Conservation (phyloP, 2,113 vertebrate genomes). For the Ranitomeya imitator region DNA sequence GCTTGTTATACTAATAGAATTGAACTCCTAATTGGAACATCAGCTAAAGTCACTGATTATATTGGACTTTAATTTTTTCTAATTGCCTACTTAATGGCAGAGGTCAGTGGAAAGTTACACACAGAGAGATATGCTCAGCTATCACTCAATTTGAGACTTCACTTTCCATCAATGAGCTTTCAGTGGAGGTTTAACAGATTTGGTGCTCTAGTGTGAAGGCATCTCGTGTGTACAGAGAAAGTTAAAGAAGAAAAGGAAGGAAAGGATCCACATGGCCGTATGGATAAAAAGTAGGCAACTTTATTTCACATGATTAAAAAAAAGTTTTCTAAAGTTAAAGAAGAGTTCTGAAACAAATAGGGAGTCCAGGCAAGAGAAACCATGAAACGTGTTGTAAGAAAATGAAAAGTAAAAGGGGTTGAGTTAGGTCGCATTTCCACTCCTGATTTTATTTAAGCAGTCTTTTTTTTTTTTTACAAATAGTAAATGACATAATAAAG, state of each 20-base stretch:
- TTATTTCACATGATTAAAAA: too few species aligned
- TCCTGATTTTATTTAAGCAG: too few species aligned
- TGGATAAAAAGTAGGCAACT: too few species aligned
- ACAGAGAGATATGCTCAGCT: constrained; percentile 36
- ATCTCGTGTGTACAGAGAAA: neutral
- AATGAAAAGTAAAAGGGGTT: neutral
- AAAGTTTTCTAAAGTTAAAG: too few species aligned
- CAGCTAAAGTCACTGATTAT: constrained; percentile 53
- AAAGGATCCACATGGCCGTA: too few species aligned
- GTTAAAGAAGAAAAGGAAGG: too few species aligned
- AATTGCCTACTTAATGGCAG: constrained; percentile 57
- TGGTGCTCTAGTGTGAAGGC: neutral
- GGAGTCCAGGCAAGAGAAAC: neutral
- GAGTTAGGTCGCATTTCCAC: too few species aligned
- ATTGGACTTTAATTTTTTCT: constrained; percentile 59
- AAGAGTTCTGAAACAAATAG: neutral
- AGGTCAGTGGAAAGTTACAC: constrained; percentile 50
- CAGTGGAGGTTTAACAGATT: constrained; percentile 33
- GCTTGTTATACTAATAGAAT: constrained; percentile 56
- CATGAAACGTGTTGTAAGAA: neutral
- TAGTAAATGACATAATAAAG: too few species aligned
- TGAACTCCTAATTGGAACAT: constrained; percentile 55
- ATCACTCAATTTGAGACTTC: constrained; percentile 50
- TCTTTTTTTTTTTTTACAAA: too few species aligned
- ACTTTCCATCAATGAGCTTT: constrained; percentile 47